Base-by-base conservation (phyloP, 2,113 vertebrate species). In the Oreochromis aureus region DNA sequence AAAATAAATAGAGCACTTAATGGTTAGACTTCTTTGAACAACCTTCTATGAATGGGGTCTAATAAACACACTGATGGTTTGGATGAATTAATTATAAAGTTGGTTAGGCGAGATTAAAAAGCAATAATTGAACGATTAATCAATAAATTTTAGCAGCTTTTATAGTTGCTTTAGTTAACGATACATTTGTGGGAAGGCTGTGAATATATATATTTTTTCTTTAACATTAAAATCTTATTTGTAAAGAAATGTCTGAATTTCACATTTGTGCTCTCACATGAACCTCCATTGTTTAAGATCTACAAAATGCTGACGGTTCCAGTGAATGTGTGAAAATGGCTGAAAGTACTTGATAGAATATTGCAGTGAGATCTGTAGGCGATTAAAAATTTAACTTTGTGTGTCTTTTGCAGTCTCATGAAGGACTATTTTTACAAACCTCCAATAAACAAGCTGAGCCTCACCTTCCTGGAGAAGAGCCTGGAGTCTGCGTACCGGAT, bases 391-490 rank as follows among this genome's bases (percentile, higher is more conserved):
- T 4, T 51, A 12, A 53, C 51, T 34, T 86, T 63, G 22, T 88
- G 2, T 78, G 32, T 30, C 6, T 89, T 9, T 96, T 83, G 92
- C 85, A 99, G 98, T 94, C 97, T 99, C 83, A 99, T 99, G 99
- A 99, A 99, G 92, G 98, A 99, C 93, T 99, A 99, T 95, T 99
- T 99, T 96, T 99, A 98, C 95, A 99, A 97, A 91, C 98, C 98
- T 0, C 99, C 99, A 15, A 98, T 99, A 94, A 98, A 98, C 96
- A 98, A 98, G 90, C 95, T 99, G 94, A 99, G 98, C 95, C 96
- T 99, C 94, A 99, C 98, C 95, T 99, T 99, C 96, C 94, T 99
- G 96, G 97, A 99, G 85, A 96, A 86, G 71, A 96, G 97, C 86
- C 95, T 99, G 87, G 99, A 99, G 95, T 97, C 96, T 83, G 54